phyloP scores from a whole-genome alignment of 37 sponge, comb jelly and placozoan species.

The Haliclona indistincta region DNA sequence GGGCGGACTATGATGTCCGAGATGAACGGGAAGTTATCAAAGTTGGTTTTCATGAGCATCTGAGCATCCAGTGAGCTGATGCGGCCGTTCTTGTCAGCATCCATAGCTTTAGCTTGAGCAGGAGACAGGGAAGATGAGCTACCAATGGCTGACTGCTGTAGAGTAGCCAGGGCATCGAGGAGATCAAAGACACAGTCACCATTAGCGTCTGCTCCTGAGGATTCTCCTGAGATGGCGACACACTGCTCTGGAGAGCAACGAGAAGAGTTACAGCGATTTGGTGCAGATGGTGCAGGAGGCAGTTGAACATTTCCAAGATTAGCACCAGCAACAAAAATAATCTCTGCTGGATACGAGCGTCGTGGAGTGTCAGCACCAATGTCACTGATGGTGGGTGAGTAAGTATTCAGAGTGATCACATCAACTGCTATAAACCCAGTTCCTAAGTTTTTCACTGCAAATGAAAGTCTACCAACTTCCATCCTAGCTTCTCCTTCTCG shows the following conservation, averaged over 20 bases:
- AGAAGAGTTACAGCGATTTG: constrained; percentile 15
- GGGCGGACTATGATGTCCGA: constrained; percentile 26
- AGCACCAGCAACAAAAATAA: background rate
- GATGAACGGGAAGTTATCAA: constrained; percentile 50
- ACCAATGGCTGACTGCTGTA: background rate
- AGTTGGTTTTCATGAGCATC: constrained; percentile 29
- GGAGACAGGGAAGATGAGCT: background rate
- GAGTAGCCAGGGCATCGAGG: constrained; percentile 38
- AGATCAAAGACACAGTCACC: constrained; percentile 68
- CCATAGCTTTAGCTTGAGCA: constrained; percentile 53
- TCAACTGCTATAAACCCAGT: constrained; percentile 10
- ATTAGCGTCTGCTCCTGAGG: constrained; percentile 48
- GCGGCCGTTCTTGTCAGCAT: constrained; percentile 67
- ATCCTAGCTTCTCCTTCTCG: constrained; percentile 13
- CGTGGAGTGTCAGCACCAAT: constrained; percentile 36
- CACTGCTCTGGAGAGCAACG: constrained; percentile 34
- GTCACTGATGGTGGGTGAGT: background rate
- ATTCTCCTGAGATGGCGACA: background rate
- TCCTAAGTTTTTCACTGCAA: constrained; percentile 1
- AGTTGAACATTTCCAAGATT: background rate
- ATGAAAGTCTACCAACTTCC: constrained; percentile 34
- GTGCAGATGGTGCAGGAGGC: background rate
- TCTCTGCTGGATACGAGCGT: constrained; percentile 9
- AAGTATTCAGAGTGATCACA: constrained; percentile 14
- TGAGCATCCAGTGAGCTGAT: constrained; percentile 39